These are phyloP conservation scores for Nebria brevicollis DNA, from an alignment of 2,888 invertebrate genomes.

Conservation along the genomic window DNA sequence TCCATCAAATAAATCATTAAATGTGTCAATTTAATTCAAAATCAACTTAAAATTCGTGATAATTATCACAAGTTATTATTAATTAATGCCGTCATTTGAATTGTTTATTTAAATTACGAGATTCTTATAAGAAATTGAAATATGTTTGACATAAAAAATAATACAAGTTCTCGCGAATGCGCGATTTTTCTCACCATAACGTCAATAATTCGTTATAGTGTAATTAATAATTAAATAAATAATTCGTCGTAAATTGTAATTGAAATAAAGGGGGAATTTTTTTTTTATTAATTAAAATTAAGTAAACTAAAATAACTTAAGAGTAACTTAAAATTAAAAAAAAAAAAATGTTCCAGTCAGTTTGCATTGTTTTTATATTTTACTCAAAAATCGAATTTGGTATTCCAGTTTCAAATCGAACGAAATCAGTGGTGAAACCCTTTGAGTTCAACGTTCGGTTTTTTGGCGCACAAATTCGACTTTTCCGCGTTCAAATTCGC, in stretches of 20 bases:
- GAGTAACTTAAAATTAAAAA: background rate
- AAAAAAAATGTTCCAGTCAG: slow-evolving; percentile 5
- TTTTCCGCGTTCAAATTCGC: slow-evolving; percentile 26
- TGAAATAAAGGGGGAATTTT: too few relatives aligned
- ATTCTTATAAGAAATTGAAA: slow-evolving; percentile 8
- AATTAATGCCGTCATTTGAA: background rate
- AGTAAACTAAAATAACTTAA: too few relatives aligned
- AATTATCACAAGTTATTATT: slow-evolving; percentile 36
- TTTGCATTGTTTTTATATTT: slow-evolving; percentile 8
- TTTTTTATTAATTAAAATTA: too few relatives aligned
- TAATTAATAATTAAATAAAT: too few relatives aligned
- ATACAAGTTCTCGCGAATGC: too few relatives aligned
- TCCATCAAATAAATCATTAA: too few relatives aligned
- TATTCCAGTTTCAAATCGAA: too few relatives aligned
- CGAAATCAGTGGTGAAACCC: slow-evolving; percentile 8
- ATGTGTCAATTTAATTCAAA: background rate
- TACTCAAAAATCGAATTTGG: background rate
- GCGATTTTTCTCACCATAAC: too few relatives aligned
- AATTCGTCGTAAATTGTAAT: too few relatives aligned
- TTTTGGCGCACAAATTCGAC: slow-evolving; percentile 19
- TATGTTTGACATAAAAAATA: too few relatives aligned
- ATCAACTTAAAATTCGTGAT: slow-evolving; percentile 38
- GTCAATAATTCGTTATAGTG: too few relatives aligned
- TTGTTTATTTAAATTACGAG: background rate
- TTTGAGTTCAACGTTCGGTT: slow-evolving; percentile 18